Evolutionary conservation across 2,888 invertebrate genomes (phyloP), one percentile per base, ranked within the genome.

Genomic region (Ichneumon xanthorius): DNA sequence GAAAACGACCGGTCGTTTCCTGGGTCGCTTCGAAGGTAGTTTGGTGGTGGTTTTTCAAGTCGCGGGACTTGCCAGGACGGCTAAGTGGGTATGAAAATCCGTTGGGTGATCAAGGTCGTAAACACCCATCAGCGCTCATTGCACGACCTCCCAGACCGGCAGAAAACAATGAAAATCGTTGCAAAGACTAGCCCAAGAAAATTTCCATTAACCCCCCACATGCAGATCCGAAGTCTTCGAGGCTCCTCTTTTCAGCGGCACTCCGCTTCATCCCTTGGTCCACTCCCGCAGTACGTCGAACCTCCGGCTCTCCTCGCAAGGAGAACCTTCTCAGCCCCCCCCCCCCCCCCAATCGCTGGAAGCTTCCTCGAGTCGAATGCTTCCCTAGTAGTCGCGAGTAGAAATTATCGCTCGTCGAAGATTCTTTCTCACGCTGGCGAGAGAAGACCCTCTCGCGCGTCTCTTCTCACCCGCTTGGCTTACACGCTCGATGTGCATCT

Each of bases 371-470:
- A 85, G 78, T 87, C 89, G 90, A 92, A 90, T 93, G 93, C 87
- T 93, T 91, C 89, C 93, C 93, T 93, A 92, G 90, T 93, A 93
- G 89, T 88, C 90, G 87, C 90, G 91, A 91, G 92, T 92, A 91
- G 89, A 90, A 90, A 89, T 88, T 88, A 89, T 90, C 89, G 84
- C 83, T 80, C 83, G 65, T 82, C 81, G 84, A 81, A 85, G 83
- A 82, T 82, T 81, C 78, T 85, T 87, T 88, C 88, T 87, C 88
- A 87, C 86, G 87, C 80, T 82, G 75, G 77, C 53, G 81, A 81
- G 58, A 58, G 22, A 26, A 58, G 45, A 45, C 45, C 45, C 68
- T 80, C 73, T 76, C 83, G 79, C 63, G 78, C 77, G 76, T 75
- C 68, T 63, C 58, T 50, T 30, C 67, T 72, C 61, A 30, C 48